phyloP scores from a whole-genome alignment of 1,140 invertebrate genomes.

The Ectropis grisescens region DNA sequence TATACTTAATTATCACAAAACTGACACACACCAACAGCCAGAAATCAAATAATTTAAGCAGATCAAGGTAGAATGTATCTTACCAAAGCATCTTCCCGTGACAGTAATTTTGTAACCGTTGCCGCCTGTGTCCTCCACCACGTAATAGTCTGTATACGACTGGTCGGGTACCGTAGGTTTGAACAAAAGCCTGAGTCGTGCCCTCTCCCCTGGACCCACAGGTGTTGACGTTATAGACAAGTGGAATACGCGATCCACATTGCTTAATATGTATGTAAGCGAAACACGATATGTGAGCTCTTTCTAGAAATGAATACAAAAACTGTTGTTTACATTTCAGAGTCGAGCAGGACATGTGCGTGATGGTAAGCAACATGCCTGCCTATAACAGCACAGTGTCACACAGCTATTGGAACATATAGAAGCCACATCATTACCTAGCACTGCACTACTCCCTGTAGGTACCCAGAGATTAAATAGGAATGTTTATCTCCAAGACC shows the following conservation, averaged over 20 bases:
- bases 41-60: too few species aligned
- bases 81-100: constrained; percentile 48
- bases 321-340: too few species aligned
- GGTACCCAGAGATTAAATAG: too few species aligned
- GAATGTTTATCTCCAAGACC: too few species aligned
- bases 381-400: too few species aligned
- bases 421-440: too few species aligned
- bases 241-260: constrained; percentile 45
- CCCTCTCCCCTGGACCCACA: constrained; percentile 27
- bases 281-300: constrained; percentile 40
- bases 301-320: constrained; percentile 41
- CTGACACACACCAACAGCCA: too few species aligned
- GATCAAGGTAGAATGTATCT: constrained; percentile 4
- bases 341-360: too few species aligned
- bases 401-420: too few species aligned
- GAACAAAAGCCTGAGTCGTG: constrained; percentile 33
- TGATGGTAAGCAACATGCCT: too few species aligned
- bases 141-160: constrained; percentile 48
- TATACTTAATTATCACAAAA: too few species aligned
- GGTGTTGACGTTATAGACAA: constrained; percentile 30
- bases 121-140: constrained; percentile 42
- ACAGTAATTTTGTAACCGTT: constrained; percentile 41
- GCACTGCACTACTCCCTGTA: too few species aligned
- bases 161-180: constrained; percentile 33
- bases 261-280: constrained; percentile 37